These are phyloP conservation scores for Tympanuchus pallidicinctus DNA, from an alignment of 2,113 vertebrate species.

Conservation along the genomic window DNA sequence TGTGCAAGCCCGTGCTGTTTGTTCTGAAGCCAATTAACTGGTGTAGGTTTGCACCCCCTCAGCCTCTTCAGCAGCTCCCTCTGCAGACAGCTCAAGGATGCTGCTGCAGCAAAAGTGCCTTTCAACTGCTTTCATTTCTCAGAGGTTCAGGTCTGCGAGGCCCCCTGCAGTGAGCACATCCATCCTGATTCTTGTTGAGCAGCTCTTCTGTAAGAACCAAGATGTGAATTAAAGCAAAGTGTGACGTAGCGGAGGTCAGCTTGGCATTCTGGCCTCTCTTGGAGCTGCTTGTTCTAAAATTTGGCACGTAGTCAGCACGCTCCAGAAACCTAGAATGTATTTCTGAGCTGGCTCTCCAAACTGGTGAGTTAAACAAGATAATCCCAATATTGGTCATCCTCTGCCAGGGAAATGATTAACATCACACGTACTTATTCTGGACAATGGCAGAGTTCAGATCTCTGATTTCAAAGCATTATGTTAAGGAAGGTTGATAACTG, in stretches of 20 bases:
- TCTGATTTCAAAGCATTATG: conserved; percentile 11
- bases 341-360: background rate
- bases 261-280: background rate
- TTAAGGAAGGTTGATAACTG: background rate
- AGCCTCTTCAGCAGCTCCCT: conserved; percentile 2
- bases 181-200: background rate
- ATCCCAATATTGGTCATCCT: background rate
- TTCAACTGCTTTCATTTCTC: background rate
- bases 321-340: background rate
- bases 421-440: background rate
- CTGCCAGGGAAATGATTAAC: background rate
- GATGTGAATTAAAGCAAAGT: conserved; percentile 21
- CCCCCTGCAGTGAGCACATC: background rate
- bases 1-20: background rate
- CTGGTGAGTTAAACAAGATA: conserved; percentile 11
- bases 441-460: background rate
- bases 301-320: background rate
- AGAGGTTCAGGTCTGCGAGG: background rate
- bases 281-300: conserved; percentile 19
- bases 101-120: background rate
- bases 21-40: background rate
- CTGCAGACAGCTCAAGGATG: conserved; percentile 16
- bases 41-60: no score
- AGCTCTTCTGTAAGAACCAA: background rate
- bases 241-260: background rate